Evolutionary conservation across 2,888 invertebrate species (phyloP), one percentile per base, ranked within the genome.

Genomic region (Agriopis marginaria): DNA sequence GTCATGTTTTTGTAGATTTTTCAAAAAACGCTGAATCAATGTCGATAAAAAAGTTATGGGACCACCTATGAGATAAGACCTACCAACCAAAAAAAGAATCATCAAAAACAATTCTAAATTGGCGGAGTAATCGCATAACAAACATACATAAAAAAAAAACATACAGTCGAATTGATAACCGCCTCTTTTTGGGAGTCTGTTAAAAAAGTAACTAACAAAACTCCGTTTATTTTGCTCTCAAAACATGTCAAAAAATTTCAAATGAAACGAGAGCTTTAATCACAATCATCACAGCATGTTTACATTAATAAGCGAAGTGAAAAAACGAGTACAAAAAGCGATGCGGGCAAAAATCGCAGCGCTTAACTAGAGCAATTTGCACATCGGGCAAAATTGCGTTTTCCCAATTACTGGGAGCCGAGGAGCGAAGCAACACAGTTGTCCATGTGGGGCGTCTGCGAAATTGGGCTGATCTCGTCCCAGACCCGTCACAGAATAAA

Each of bases 331-430:
- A 59, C 67, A 66, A 72, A 74, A 70, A 66, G 68, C 65, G 60
- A 61, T 42, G 59, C 63, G 54, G 49, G 55, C 65, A 49, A 63
- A 71, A 76, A 75, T 74, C 72, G 55, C 71, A 49, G 64, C 66
- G 70, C 59, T 67, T 75, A 75, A 71, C 71, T 68, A 70, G 74
- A 69, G 47, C 77, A 77, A 75, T 77, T 77, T 77, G 75, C 74
- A 73, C 72, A 77, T 77, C 72, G 68, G 60, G 73, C 70, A 64
- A 73, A 75, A 74, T 74, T 73, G 74, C 71, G 65, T 60, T 70
- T 72, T 71, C 71, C 72, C 77, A 74, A 74, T 77, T 77, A 73
- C 74, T 61, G 62, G 40, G 49, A 61, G 62, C 62, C 51, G 53
- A 62, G 62, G 62, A 62, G 53, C 42, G 50, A 59, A 58, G 63